Evolutionary conservation across 2,113 vertebrate genomes (phyloP), one percentile per base, ranked within the genome.

Genomic region (Pedionomus torquatus): DNA sequence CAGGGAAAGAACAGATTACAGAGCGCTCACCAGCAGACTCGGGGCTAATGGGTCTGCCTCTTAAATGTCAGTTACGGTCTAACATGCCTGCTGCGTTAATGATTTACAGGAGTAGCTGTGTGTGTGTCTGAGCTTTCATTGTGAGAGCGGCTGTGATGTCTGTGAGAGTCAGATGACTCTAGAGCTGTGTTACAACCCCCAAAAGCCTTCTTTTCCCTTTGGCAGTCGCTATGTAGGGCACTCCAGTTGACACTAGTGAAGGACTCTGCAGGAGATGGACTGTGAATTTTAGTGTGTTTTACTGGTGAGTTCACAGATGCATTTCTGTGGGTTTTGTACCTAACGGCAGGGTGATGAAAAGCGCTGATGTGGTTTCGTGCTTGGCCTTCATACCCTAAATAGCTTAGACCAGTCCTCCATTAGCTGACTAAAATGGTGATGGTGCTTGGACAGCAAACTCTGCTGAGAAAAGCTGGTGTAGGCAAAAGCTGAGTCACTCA

Each of bases 221-320:
- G 2, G 26, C 43, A 63, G 20, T 17, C 21, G 21, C 46, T 63
- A 33, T 0, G 0, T 13, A 39, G 74, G 43, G 63, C 52, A 31
- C 72, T 75, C 10, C 41, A 10, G 1, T 75, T 48, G 4, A 6
- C 26, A 17, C 3, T 17, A 66, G 75, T 11, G 12, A 17, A 60
- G 28, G 49, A 33, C 30, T 61, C 24, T 23, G 61, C 21, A 2
- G 11, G 87, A 48, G 10, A 5, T 37, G 48, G 46, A 31, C 23
- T 13, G 10, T 21, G 86, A 58, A 46, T 69, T 37, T n/a, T 33
- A 51, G 41, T 2, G 1, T 0, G 37, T 80, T 65, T 33, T 39
- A 41, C 43, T 78, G 54, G 5, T 33, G 66, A 64, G 63, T 8
- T 95, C 82, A 14, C 75, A 70, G 57, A 17, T 19, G 68, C 1